These are phyloP conservation scores for Porites rus DNA, from an alignment of 92 coral and sea anemone genomes.

Conservation along the genomic window DNA sequence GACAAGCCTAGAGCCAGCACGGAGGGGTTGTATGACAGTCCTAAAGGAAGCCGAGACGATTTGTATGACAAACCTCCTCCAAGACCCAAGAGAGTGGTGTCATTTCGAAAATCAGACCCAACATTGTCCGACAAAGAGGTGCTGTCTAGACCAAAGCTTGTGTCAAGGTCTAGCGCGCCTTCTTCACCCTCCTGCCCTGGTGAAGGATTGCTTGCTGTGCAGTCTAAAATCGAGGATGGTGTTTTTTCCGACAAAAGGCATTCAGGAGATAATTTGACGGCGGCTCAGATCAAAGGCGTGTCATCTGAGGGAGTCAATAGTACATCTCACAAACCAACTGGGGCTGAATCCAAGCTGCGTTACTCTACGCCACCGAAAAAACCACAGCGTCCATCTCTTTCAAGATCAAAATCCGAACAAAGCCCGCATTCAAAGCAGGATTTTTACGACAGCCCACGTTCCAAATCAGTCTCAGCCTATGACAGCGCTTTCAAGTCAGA, in stretches of 20 bases:
- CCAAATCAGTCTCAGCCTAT: conserved; percentile 7
- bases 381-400: conserved; percentile 8
- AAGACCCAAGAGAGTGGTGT: conserved; percentile 14
- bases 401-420: conserved; percentile 25
- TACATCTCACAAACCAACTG: not conserved
- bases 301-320: not conserved
- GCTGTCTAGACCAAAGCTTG: conserved; percentile 2
- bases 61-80: conserved; percentile 36
- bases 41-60: conserved; percentile 25
- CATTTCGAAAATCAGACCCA: conserved; percentile 37
- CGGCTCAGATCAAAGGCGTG: not conserved
- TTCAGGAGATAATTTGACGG: conserved; percentile 24
- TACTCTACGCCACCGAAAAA: conserved; percentile 33
- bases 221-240: not conserved
- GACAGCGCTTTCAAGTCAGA: conserved; percentile 11
- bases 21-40: conserved; percentile 42
- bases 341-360: not conserved
- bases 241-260: conserved; percentile 31
- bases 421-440: not conserved
- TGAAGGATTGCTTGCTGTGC: not conserved
- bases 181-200: not conserved
- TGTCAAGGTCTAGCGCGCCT: conserved; percentile 38
- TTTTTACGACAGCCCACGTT: conserved; percentile 24
- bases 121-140: not conserved
- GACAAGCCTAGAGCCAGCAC: conserved; percentile 39